Base-by-base conservation (phyloP, 2,797 vertebrate species). In the Synanceia verrucosa region DNA sequence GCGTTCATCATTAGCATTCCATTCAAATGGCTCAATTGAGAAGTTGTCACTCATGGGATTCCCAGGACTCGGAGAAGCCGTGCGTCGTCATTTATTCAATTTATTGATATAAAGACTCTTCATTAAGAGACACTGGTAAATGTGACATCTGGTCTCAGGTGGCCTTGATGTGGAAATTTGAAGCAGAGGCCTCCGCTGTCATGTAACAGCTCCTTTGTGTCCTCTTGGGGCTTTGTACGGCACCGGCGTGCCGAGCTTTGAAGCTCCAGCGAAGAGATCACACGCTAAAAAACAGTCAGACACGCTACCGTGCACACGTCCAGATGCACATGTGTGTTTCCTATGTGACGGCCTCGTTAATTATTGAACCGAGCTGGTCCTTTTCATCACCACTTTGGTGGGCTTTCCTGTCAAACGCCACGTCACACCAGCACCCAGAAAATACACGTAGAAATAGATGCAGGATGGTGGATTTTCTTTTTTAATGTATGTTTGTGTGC, bases 91-190 rank as follows among this genome's bases (percentile, higher is more conserved):
- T 93, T 90, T 91, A 91, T 92, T 92, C 87, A 90, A 90, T 92
- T 91, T 92, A 92, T 93, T 87, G 81, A 90, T 89, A 91, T 92
- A 88, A 92, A 91, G 86, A 79, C 84, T 81, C 82, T 88, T 91
- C 88, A 92, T 93, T 93, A 93, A 85, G 84, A 90, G 78, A 89
- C 81, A 64, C 57, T 21, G 57, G 76, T 46, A 48, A 86, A 87
- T 83, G 71, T 92, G 92, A 90, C 91, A 88, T 85, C 51, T 77
- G 78, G 83, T 92, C 90, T 90, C 89, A 65, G 82, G 89, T 86
- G 93, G 84, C 83, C 82, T 71, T 41, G 10, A 70, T 81, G 87
- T 73, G 58, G 85, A 92, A 91, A 91, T 83, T 76, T 53, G 19
- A 78, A 53, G 64, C 82, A 55, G 79, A 86, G 87, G 68, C 9